These are phyloP conservation scores for Phataginus tricuspis DNA, from an alignment of 2,797 vertebrate species.

Conservation along the genomic window DNA sequence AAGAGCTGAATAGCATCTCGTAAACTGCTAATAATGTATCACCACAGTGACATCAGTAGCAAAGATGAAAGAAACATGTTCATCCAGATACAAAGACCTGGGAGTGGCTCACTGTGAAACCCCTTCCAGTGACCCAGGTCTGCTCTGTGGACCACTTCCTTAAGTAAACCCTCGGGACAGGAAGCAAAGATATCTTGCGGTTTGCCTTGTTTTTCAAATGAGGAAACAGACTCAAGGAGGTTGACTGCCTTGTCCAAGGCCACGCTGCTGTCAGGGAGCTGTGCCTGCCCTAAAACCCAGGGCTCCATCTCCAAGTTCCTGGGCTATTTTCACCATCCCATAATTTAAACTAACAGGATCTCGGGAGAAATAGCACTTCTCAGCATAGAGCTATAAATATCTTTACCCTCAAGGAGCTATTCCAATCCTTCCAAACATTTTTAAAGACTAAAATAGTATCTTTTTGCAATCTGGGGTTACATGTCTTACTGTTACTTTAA, in stretches of 20 bases:
- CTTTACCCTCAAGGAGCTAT: neutral
- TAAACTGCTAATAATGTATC: neutral
- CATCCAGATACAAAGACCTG: neutral
- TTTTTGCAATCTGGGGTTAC: neutral
- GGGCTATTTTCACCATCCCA: neutral
- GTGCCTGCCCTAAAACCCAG: neutral
- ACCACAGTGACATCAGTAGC: neutral
- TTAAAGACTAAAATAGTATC: neutral
- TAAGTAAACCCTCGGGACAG: neutral
- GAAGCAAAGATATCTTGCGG: neutral
- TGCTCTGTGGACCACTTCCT: neutral
- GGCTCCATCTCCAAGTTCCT: neutral
- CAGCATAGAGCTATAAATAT: neutral
- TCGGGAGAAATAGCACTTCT: neutral
- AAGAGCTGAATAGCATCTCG: neutral
- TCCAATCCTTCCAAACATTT: neutral
- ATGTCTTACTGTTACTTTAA: neutral
- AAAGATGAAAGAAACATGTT: neutral
- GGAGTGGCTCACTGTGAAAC: neutral
- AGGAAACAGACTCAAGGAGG: neutral
- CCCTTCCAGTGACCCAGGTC: neutral
- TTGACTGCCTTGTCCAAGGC: neutral
- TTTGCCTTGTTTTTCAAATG: neutral
- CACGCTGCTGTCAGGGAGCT: neutral
- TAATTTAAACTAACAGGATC: neutral